A percentile compares a stretch with the other conserved stretches of the same genome.
phyloP scores from a whole-genome alignment of 92 coral and sea anemone species.

The Pocillopora grandis region DNA sequence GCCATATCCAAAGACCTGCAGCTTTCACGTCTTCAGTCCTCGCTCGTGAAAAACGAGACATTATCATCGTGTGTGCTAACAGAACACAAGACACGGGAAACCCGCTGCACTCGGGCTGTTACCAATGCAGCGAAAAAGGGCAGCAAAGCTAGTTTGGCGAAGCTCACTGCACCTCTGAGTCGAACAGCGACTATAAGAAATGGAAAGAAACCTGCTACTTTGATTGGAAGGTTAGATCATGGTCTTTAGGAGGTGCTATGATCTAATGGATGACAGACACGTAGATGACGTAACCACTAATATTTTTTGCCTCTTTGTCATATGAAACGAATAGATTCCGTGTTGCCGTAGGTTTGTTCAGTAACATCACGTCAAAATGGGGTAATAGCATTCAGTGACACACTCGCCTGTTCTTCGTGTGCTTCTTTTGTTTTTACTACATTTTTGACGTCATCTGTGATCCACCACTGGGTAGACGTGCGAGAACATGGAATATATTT shows the following conservation, averaged over 20 bases:
- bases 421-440: no score
- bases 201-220: not conserved
- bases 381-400: no score
- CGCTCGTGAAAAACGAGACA: slow-evolving; percentile 72
- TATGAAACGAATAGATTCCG: no score
- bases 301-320: no score
- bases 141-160: slow-evolving; percentile 21
- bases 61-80: slow-evolving; percentile 69
- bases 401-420: no score
- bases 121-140: slow-evolving; percentile 35
- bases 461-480: no score
- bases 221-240: slow-evolving; percentile 15
- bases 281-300: no score
- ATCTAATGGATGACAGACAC: no score
- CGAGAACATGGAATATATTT: no score
- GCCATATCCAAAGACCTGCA: slow-evolving; percentile 56
- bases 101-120: not conserved
- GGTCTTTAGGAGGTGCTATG: not conserved
- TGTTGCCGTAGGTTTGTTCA: no score
- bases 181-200: not conserved
- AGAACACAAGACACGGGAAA: slow-evolving; percentile 43
- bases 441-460: no score
- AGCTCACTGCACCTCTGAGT: slow-evolving; percentile 15
- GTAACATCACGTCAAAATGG: no score
- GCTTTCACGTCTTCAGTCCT: slow-evolving; percentile 58